Percentiles rank a stretch among this genome's conserved stretches.
These are phyloP conservation scores for Ichneumon xanthorius DNA, from an alignment of 2,888 invertebrate species.

Conservation along the genomic window DNA sequence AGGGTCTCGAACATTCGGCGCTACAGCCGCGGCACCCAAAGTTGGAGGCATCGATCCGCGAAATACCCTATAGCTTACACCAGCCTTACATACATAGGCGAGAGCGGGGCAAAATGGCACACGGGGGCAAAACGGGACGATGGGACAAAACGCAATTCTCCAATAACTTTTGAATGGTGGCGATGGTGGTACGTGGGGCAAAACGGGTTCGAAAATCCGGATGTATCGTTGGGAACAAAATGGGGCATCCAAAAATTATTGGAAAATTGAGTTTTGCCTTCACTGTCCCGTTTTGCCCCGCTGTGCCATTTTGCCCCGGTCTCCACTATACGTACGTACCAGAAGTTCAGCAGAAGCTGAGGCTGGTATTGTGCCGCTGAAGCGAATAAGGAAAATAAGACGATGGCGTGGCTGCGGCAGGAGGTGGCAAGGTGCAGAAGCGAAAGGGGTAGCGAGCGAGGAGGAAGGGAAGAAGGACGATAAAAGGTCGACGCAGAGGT, in stretches of 20 bases:
- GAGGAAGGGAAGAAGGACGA: conserved; percentile 54
- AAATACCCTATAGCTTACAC: conserved; percentile 77
- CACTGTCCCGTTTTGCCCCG: too few relatives aligned
- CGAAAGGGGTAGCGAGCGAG: conserved; percentile 67
- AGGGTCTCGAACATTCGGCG: conserved; percentile 11
- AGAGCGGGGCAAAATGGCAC: too few relatives aligned
- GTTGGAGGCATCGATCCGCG: conserved; percentile 79
- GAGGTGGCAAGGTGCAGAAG: conserved; percentile 72
- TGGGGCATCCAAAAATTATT: too few relatives aligned
- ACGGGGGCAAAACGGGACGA: too few relatives aligned
- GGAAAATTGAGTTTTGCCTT: too few relatives aligned
- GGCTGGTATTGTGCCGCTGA: conserved; percentile 33
- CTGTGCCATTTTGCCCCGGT: too few relatives aligned
- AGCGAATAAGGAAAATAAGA: conserved; percentile 44
- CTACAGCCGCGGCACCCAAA: conserved; percentile 17
- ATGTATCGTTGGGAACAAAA: too few relatives aligned
- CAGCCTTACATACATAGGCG: conserved; percentile 74
- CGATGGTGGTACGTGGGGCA: too few relatives aligned
- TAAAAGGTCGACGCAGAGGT: conserved; percentile 61
- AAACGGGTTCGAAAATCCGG: too few relatives aligned
- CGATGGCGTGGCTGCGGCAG: conserved; percentile 23
- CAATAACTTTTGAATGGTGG: too few relatives aligned
- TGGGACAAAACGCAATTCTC: too few relatives aligned
- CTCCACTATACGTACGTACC: conserved; percentile 71
- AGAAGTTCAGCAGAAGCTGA: conserved; percentile 50